phyloP scores from a whole-genome alignment of 2,888 invertebrate genomes.

The Lochmaea crataegi region DNA sequence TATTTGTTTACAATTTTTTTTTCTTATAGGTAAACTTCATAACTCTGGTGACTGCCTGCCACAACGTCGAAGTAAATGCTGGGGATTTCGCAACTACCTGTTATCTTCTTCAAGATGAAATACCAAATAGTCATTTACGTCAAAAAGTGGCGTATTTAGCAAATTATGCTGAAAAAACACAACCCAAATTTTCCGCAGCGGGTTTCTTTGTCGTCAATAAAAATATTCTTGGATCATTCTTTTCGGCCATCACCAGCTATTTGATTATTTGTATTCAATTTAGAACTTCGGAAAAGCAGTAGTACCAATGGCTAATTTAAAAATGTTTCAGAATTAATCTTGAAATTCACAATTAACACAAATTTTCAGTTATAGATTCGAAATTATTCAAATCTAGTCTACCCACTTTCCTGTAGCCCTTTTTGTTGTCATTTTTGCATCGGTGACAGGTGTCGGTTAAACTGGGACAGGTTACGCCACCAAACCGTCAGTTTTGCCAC shows the following conservation, averaged over 20 bases:
- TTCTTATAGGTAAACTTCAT: constrained; percentile 3
- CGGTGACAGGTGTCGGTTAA: too few relatives aligned
- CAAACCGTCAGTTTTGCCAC: too few relatives aligned
- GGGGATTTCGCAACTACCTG: background rate
- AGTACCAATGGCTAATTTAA: background rate
- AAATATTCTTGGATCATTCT: constrained; percentile 2
- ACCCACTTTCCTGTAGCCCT: too few relatives aligned
- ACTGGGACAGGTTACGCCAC: too few relatives aligned
- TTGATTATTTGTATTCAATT: constrained; percentile 18
- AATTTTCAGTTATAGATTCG: too few relatives aligned
- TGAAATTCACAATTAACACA: too few relatives aligned
- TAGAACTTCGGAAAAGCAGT: background rate
- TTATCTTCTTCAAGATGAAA: constrained; percentile 12
- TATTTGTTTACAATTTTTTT: background rate
- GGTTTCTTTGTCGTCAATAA: constrained; percentile 15
- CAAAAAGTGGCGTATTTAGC: background rate
- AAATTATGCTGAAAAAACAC: background rate
- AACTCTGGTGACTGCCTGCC: background rate
- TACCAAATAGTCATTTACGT: background rate
- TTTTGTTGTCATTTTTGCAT: too few relatives aligned
- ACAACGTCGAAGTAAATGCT: constrained; percentile 1
- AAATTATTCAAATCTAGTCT: too few relatives aligned
- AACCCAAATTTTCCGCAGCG: constrained; percentile 12
- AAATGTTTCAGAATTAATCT: too few relatives aligned
- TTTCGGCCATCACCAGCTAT: constrained; percentile 7